These are phyloP conservation scores for Heliconius hewitsoni DNA, from an alignment of 1,140 invertebrate genomes.

Conservation along the genomic window DNA sequence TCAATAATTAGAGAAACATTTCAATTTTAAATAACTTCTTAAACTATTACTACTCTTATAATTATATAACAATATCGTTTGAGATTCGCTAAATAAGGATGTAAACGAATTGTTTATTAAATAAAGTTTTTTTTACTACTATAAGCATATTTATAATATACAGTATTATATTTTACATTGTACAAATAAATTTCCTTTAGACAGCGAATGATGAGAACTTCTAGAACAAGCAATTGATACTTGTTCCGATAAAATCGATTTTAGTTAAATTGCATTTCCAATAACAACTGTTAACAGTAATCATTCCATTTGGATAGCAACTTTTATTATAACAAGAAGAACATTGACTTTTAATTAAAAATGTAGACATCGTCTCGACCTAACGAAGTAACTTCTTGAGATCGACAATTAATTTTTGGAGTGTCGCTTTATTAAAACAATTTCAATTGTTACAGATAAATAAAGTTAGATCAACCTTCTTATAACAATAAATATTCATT, in stretches of 20 bases:
- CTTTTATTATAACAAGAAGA: constrained; percentile 59
- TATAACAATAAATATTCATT: background rate
- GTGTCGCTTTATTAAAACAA: constrained; percentile 41
- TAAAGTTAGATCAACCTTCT: constrained; percentile 23
- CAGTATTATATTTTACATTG: no score
- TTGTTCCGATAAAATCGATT: no score
- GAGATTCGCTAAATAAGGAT: no score
- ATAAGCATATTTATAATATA: no score
- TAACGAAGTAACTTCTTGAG: constrained; percentile 46
- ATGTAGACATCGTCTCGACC: constrained; percentile 56
- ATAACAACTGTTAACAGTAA: constrained; percentile 46
- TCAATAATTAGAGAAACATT: background rate
- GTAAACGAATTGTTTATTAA: no score
- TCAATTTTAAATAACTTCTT: background rate
- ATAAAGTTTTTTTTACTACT: no score
- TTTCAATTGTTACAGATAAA: constrained; percentile 38
- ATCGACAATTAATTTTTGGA: constrained; percentile 44
- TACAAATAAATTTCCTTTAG: no score
- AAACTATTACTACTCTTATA: no score
- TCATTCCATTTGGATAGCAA: constrained; percentile 38
- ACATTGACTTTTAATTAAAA: constrained; percentile 70
- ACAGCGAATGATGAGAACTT: no score
- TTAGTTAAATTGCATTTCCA: background rate
- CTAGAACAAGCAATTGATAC: no score
- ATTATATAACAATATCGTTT: background rate